A percentile compares a stretch with the other conserved stretches of the same genome.
Evolutionary conservation across 2,113 vertebrate genomes (phyloP).

Genomic region (Sprattus sprattus): DNA sequence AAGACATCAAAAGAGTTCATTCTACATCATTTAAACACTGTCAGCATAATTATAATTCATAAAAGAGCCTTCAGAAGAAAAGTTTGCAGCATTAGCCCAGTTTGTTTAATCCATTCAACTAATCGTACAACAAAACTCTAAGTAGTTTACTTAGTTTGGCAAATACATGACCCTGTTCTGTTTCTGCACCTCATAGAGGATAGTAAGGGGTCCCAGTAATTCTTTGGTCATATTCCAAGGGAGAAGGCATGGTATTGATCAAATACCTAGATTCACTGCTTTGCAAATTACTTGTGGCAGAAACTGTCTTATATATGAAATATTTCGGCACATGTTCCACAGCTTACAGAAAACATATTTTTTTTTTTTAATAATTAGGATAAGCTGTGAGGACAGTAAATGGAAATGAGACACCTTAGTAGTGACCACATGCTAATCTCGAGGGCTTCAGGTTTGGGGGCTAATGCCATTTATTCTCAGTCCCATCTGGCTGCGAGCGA

Average conservation of each 20-base stretch:
- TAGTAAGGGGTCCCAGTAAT: background rate
- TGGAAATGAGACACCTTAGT: background rate
- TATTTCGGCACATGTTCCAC: background rate
- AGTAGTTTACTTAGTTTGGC: background rate
- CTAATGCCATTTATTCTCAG: slow-evolving; percentile 50
- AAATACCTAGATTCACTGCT: too few species aligned
- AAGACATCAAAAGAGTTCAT: slow-evolving; percentile 46
- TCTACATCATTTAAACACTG: slow-evolving; percentile 38
- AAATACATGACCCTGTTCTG: background rate
- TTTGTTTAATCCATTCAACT: background rate
- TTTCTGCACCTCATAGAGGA: background rate
- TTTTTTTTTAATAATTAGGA: background rate
- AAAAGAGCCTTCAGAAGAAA: background rate
- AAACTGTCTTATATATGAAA: background rate
- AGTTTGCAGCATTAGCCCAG: background rate
- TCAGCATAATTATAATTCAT: slow-evolving; percentile 33
- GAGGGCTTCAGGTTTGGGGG: slow-evolving; percentile 39
- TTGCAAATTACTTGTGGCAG: too few species aligned
- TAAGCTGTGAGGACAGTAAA: background rate
- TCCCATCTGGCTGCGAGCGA: slow-evolving; percentile 55
- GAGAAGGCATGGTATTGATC: too few species aligned
- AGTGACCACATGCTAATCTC: slow-evolving; percentile 52
- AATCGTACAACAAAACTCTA: background rate
- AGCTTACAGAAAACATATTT: background rate
- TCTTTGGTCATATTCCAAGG: too few species aligned